Evolutionary conservation across 2,113 vertebrate species (phyloP), one percentile per base, ranked within the genome.

Genomic region (Sigmodon hispidus): DNA sequence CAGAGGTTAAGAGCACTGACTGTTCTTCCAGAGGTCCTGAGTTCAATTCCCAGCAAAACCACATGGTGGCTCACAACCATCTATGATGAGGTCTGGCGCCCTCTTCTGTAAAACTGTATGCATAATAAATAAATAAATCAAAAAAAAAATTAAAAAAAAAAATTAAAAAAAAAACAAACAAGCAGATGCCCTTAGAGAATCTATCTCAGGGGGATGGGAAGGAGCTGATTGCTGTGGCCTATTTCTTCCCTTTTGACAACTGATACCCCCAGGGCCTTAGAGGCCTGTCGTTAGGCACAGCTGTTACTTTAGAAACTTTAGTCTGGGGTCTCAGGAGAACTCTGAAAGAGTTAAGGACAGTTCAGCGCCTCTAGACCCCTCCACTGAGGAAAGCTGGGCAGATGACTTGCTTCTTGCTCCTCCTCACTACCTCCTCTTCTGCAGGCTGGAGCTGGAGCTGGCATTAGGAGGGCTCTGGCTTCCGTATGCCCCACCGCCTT

Each of bases 341-440:
- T 43, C 26, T 65, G 10, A 26, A 22, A 81, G 17, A 50, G 17
- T 61, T 11, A 36, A 63, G 12, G 7, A 11, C 57, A 50, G 17
- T 52, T 59, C 1, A 10, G 19, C 15, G 77, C 45, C 31, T 67
- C 5, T 5, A 3, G 55, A 45, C 34, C 48, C 69, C 34, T 57
- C 31, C 1, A 0, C 12, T 6, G 1, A 7, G 1, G 48, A 67
- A 11, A 24, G 22, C 9, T 4, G 6, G 31, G 16, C 17, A n/a
- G 34, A n/a, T 24, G 29, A 34, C 45, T 50, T 13, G 26, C 80
- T 50, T n/a, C 79, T 29, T 36, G 2, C 31, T 57, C 10, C 29
- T 69, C 57, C 61, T 69, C 85, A 29, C 59, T 73, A 63, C 15
- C 9, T 36, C 26, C 45, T 13, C 29, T 26, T 52, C 72, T 57